Conservation (phyloP, 1,140 invertebrate genomes). For the Drosophila tropicalis region DNA sequence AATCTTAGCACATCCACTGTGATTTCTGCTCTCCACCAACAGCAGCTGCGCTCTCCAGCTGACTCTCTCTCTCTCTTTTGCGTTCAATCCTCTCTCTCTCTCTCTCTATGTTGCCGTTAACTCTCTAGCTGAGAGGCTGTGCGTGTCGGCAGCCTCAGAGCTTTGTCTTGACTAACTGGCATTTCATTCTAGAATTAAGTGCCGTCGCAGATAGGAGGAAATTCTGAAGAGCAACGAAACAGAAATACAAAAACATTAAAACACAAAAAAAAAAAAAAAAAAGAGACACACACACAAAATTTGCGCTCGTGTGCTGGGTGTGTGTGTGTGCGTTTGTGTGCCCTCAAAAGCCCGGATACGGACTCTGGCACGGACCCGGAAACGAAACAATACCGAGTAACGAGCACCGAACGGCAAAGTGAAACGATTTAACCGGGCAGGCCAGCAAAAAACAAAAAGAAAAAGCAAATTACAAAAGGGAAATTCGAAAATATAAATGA, state of each 20-base stretch:
- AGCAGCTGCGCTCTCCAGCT: conserved; percentile 7
- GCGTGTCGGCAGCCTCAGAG: conserved; percentile 26
- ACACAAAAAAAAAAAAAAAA: conserved; percentile 17
- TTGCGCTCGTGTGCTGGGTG: conserved; percentile 2
- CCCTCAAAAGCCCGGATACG: conserved; percentile 20
- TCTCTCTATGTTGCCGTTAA: neutral
- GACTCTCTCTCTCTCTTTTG: conserved; percentile 9
- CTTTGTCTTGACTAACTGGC: conserved; percentile 29
- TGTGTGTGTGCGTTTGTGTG: conserved; percentile 5
- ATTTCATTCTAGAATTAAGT: conserved; percentile 75
- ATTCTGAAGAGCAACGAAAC: neutral
- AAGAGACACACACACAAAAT: neutral
- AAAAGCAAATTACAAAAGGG: neutral
- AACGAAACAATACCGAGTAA: conserved; percentile 31
- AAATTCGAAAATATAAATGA: neutral
- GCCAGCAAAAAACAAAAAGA: conserved; percentile 25
- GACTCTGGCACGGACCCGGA: conserved; percentile 38
- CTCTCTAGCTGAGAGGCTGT: conserved; percentile 49
- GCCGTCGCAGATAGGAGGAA: conserved; percentile 64
- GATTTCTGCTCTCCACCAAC: neutral
- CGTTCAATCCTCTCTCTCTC: no score
- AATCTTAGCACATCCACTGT: neutral
- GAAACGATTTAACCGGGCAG: conserved; percentile 30
- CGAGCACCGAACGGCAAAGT: conserved; percentile 25
- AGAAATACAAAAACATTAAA: neutral